These are phyloP conservation scores for Cinara cedri DNA, from an alignment of 2,888 invertebrate genomes.

Conservation along the genomic window DNA sequence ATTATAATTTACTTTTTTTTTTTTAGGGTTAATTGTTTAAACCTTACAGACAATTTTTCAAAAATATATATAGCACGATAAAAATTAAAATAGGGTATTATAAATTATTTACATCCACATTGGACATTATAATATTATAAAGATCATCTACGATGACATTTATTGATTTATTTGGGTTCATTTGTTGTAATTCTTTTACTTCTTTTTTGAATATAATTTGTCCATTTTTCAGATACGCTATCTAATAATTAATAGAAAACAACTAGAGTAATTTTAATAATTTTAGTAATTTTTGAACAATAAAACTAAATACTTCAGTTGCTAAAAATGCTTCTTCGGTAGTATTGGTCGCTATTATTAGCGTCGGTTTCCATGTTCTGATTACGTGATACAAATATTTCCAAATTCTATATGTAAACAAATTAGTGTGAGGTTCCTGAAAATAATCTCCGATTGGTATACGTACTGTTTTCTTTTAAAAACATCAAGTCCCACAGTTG, in stretches of 20 bases:
- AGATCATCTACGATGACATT: slow-evolving; percentile 26
- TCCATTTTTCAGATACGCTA: slow-evolving; percentile 38
- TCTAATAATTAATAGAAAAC: background rate
- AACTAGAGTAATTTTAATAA: background rate
- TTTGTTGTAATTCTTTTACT: background rate
- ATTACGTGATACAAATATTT: slow-evolving; percentile 5
- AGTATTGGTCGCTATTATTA: slow-evolving; percentile 43
- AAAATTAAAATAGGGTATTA: too few species aligned
- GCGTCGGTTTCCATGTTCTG: slow-evolving; percentile 38
- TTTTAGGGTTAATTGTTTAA: too few species aligned
- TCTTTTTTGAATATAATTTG: slow-evolving; percentile 41
- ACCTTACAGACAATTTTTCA: too few species aligned
- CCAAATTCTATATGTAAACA: slow-evolving; percentile 32
- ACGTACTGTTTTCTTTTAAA: slow-evolving; percentile 24
- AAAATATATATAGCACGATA: too few species aligned
- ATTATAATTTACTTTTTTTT: background rate
- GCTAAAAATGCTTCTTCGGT: slow-evolving; percentile 44
- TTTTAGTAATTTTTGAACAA: background rate
- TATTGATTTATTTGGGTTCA: slow-evolving; percentile 8
- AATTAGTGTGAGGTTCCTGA: background rate
- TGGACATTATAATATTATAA: background rate
- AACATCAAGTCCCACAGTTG: slow-evolving; percentile 38
- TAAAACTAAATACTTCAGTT: slow-evolving; percentile 20
- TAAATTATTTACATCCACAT: slow-evolving; percentile 4
- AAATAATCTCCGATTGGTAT: too few species aligned